Conservation (phyloP, 2,113 vertebrate species). For the Ctenodactylus gundi region DNA sequence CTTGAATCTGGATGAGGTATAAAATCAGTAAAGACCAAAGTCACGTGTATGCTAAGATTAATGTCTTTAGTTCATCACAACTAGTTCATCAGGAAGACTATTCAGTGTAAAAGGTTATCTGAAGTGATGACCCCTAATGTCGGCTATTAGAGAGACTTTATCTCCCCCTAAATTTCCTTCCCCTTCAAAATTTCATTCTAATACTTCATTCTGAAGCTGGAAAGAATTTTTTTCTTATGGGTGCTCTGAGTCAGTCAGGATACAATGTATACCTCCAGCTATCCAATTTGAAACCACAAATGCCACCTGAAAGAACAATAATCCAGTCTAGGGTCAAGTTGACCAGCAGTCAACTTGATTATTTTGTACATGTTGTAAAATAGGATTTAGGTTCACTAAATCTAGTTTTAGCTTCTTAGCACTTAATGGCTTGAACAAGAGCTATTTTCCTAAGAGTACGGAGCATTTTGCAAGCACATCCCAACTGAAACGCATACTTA, state of each 20-base stretch:
- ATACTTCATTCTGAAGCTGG: background rate
- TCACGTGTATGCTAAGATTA: background rate
- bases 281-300: too few species aligned
- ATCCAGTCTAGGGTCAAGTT: background rate
- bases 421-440: background rate
- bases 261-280: background rate
- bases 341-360: background rate
- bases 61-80: background rate
- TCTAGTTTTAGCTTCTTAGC: background rate
- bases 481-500: background rate
- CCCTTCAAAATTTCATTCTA: background rate
- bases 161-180: background rate
- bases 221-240: background rate
- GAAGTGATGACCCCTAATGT: background rate
- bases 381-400: background rate
- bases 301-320: background rate
- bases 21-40: background rate
- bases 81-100: background rate
- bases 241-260: background rate
- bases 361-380: background rate
- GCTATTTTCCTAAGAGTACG: background rate
- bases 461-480: background rate
- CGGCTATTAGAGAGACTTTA: background rate
- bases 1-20: background rate
- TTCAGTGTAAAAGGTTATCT: background rate